These are phyloP conservation scores for Amphilophus citrinellus DNA, from an alignment of 2,113 vertebrate genomes.

Conservation along the genomic window DNA sequence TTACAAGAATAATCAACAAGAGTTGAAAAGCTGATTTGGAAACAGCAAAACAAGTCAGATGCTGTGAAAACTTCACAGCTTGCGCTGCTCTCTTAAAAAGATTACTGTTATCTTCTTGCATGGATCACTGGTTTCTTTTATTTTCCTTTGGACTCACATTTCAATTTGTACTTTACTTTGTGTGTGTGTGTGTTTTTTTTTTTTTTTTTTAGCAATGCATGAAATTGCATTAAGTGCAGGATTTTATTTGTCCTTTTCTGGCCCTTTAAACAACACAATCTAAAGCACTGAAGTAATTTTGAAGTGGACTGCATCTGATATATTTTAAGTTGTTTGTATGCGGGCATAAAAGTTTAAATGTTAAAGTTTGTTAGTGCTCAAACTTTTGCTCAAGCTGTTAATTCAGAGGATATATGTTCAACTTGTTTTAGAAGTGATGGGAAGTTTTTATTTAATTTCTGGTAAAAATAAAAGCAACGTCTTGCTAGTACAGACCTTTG, in stretches of 20 bases:
- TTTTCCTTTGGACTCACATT: background rate
- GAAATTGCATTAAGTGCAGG: background rate
- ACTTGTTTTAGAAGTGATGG: background rate
- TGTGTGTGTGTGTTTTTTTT: no score
- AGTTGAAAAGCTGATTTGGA: background rate
- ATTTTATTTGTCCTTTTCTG: background rate
- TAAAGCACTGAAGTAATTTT: background rate
- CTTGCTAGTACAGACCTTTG: background rate
- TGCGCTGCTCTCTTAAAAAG: background rate
- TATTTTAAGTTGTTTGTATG: background rate
- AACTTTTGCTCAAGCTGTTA: background rate
- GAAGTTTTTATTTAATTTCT: background rate
- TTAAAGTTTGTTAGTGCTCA: background rate
- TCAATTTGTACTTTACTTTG: background rate
- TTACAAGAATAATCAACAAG: background rate
- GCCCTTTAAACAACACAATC: no score
- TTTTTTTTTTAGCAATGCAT: background rate
- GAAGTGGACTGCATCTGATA: background rate
- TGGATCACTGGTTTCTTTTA: background rate
- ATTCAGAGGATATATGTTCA: background rate
- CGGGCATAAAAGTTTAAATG: background rate
- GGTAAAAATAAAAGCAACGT: background rate
- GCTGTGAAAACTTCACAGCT: background rate
- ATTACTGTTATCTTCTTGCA: background rate
- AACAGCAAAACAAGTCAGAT: background rate